Percentiles rank a stretch among this genome's conserved stretches.
Conservation (phyloP, 2,113 vertebrate species). For the Ursus arctos region DNA sequence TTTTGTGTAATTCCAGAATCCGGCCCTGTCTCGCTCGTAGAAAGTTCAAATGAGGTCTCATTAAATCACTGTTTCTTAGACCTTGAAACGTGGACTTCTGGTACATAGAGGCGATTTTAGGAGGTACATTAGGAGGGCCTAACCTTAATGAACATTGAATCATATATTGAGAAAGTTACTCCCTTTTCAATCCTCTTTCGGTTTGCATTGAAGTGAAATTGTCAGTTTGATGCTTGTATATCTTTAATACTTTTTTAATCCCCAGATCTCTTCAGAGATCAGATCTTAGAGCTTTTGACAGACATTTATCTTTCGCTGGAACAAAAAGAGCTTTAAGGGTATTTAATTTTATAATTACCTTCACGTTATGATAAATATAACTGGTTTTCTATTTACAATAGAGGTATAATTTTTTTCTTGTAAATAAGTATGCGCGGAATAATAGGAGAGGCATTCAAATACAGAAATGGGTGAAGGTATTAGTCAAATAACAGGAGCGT, state of each 20-base stretch:
- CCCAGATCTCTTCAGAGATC: background rate
- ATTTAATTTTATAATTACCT: background rate
- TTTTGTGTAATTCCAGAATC: background rate
- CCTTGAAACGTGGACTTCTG: background rate
- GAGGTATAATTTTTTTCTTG: background rate
- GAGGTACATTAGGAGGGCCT: background rate
- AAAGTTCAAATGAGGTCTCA: background rate
- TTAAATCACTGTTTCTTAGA: conserved; percentile 10
- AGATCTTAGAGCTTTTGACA: conserved; percentile 20
- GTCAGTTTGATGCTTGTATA: background rate
- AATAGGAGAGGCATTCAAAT: background rate
- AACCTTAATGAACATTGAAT: background rate
- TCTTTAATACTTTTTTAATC: background rate
- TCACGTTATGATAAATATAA: background rate
- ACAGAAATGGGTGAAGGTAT: background rate
- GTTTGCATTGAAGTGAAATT: background rate
- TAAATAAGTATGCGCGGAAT: background rate
- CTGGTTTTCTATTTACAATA: background rate
- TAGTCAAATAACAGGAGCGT: background rate
- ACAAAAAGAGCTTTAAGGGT: background rate
- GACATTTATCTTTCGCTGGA: background rate
- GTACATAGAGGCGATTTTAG: background rate
- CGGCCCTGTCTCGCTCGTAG: background rate
- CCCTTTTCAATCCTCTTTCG: background rate
- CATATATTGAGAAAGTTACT: background rate